phyloP scores from a whole-genome alignment of 2,797 vertebrate genomes.

The Poeciliopsis paucimaculata region DNA sequence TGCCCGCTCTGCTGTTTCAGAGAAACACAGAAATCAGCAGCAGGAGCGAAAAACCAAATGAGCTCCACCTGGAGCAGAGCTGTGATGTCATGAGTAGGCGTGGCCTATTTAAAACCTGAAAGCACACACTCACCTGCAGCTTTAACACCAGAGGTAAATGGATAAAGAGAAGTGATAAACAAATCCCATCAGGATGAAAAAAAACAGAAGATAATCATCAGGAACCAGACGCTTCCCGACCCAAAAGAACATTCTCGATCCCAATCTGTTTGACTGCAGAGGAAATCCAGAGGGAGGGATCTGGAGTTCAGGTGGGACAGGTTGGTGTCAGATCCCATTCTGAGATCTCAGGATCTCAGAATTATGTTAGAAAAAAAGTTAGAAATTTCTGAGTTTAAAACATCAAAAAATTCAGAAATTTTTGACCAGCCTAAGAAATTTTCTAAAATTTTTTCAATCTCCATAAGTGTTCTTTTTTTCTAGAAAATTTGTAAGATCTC shows the following conservation, averaged over 20 bases:
- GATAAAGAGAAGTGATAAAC: neutral
- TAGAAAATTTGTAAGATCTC: too few relatives aligned
- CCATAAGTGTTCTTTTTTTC: too few relatives aligned
- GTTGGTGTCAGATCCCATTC: too few relatives aligned
- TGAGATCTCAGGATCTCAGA: too few relatives aligned
- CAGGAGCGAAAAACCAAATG: neutral
- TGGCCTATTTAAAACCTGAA: neutral
- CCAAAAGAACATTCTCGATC: neutral
- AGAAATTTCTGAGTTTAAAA: too few relatives aligned
- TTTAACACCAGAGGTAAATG: neutral
- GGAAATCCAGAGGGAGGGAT: neutral
- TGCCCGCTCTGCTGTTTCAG: neutral
- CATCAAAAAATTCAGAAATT: too few relatives aligned
- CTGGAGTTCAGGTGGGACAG: neutral
- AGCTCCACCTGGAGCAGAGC: constrained; percentile 1
- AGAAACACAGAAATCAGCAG: neutral
- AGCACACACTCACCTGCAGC: neutral
- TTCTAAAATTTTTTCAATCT: too few relatives aligned
- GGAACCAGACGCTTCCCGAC: neutral
- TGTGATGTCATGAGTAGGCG: neutral
- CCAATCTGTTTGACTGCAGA: neutral
- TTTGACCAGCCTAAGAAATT: too few relatives aligned
- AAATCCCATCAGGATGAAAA: neutral
- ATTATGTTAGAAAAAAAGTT: too few relatives aligned
- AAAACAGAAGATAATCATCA: neutral